Base-by-base conservation (phyloP, 2,888 invertebrate species). In the Drosophila conformis region DNA sequence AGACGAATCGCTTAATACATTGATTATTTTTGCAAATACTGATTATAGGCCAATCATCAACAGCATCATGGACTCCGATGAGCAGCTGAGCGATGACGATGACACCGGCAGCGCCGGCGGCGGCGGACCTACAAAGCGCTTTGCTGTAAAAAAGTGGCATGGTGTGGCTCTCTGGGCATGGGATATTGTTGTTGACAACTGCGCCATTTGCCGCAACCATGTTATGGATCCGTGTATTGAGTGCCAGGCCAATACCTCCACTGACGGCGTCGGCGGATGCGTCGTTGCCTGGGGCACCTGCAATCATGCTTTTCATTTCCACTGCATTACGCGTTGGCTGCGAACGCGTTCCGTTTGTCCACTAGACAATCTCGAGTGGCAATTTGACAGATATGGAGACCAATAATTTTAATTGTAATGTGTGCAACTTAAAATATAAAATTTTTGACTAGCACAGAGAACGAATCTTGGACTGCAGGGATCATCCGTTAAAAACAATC, bases 281-380 rank as follows among this genome's bases (percentile, higher is more conserved):
- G 62, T 29, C 31, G 69, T 67, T 15, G 78, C 78, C 38, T 68
- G 69, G 74, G 83, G 81, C 46, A n/a, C 40, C 1, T 73, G 80
- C 54, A 65, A 69, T 59, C 77, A 81, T 35, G 59, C 57, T 7
- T 81, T 74, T 6, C 69, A 74, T 21, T 83, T 67, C 10, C 80
- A 77, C 10, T 83, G 83, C 70, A 80, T 80, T 25, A 53, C 70
- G 8, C 73, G 56, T 10, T 82, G 76, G 76, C 38, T 73, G n/a
- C 57, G 63, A n/a, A 52, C 65, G 0, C 76, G 79, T 0, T 46
- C 52, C 29, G 69, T 76, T 0, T 80, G 65, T 6, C 83, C 67
- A 0, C 13, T 82, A 52, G 82, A 82, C 46, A 75, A 78, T 70
- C 36, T 25, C 10, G 42, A 76, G 2, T 76, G 82, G 82, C 53